Base-by-base conservation (phyloP, 1,140 invertebrate genomes). In the Brachionus rotundiformis region DNA sequence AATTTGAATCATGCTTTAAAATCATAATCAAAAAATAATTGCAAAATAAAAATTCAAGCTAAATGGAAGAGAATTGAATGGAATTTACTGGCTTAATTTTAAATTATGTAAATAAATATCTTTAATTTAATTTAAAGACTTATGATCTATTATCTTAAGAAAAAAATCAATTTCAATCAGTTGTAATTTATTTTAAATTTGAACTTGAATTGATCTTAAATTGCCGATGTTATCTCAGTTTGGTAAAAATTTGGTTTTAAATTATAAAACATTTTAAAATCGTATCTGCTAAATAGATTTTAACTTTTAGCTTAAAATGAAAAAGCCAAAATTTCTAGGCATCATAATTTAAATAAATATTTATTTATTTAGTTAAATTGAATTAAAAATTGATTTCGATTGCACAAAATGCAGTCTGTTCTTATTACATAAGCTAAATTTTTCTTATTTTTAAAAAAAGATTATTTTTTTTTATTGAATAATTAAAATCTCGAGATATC, bases 1-100 rank as follows among this genome's bases (percentile, higher is more conserved):
- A 19, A 54, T 54, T 23, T 54, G 8, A 54, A 19, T 54, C 47
- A 54, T 54, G 7, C 7, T 54, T 54, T 54, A 54, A 54, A 54
- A 54, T 54, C 23, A 54, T 54, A 54, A 54, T 54, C 19, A 54
- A 54, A 54, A 54, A 54, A 54, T 54, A 54, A 54, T 54, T 54
- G 47, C 47, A 16, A 54, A 54, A 54, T 54, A 19, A 16, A 54
- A 19, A 25, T 8, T 19, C 8, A 54, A 54, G 23, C 1, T 25
- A 19, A 16, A 54, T 54, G 47, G 47, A 25, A 54, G 47, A 54
- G 23, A 54, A 19, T 54, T 54, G 5, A 39, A 54, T 54, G 16
- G 47, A 54, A 54, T 54, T 7, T 16, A 54, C 7, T 7, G 19
- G 47, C 19, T 54, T 54, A 54, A 16, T 8, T 54, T 5, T 23